Evolutionary conservation across 2,113 vertebrate genomes (phyloP).

Genomic region (Lipophrys pholis): DNA sequence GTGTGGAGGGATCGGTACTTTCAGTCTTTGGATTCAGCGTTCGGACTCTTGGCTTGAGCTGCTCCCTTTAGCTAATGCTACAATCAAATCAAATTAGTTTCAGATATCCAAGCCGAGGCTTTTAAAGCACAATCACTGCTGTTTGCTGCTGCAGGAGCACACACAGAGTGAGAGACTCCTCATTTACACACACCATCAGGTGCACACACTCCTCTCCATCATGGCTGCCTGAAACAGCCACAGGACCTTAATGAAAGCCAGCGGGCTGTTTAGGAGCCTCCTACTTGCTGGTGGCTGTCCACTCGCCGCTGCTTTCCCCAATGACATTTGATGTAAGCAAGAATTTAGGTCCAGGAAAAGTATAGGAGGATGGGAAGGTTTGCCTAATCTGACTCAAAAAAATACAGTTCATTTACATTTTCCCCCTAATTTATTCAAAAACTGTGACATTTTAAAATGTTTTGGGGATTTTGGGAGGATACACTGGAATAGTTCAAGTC

Average conservation of each 20-base stretch:
- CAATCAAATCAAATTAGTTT: slow-evolving; percentile 42
- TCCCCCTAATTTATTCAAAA: too few relatives aligned
- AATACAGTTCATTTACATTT: too few relatives aligned
- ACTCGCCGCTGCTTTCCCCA: slow-evolving; percentile 22
- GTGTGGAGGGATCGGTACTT: slow-evolving; percentile 26
- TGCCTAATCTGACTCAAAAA: too few relatives aligned
- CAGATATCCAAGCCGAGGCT: slow-evolving; percentile 1
- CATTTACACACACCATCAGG: slow-evolving; percentile 33
- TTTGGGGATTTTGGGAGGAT: too few relatives aligned
- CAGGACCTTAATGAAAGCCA: slow-evolving; percentile 62
- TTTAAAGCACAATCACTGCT: slow-evolving; percentile 1
- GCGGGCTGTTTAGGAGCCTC: slow-evolving; percentile 49
- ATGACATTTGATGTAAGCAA: slow-evolving; percentile 38
- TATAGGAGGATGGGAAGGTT: too few relatives aligned
- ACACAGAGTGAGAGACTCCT: slow-evolving; percentile 8
- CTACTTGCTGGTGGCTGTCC: slow-evolving; percentile 13
- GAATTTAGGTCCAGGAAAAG: not conserved
- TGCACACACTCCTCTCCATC: slow-evolving; percentile 30
- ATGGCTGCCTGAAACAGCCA: slow-evolving; percentile 49
- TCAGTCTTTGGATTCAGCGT: slow-evolving; percentile 40
- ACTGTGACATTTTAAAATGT: too few relatives aligned
- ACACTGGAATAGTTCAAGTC: too few relatives aligned
- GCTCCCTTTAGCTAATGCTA: slow-evolving; percentile 18
- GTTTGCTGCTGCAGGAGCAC: slow-evolving; percentile 5
- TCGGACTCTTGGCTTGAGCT: slow-evolving; percentile 4